Percentiles rank a stretch among this genome's conserved stretches.
These are phyloP conservation scores for Lerema accius DNA, from an alignment of 1,140 invertebrate species.

Conservation along the genomic window DNA sequence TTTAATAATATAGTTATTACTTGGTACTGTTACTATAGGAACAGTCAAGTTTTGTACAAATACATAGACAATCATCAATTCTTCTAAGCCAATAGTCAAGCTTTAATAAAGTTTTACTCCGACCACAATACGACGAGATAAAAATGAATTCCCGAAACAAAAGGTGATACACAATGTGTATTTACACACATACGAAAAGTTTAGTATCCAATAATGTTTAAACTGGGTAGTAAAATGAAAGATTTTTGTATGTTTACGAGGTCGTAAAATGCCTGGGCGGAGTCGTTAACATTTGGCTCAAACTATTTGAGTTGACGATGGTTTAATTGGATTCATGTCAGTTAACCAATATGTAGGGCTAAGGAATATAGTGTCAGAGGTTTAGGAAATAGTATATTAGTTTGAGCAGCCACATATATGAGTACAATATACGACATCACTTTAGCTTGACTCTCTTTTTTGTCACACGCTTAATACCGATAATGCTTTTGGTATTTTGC, in stretches of 20 bases:
- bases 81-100: no score
- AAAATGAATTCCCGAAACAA: conserved; percentile 13
- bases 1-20: no score
- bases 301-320: conserved; percentile 22
- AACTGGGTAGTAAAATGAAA: conserved; percentile 46
- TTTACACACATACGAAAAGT: conserved; percentile 42
- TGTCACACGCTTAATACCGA: no score
- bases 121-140: not conserved
- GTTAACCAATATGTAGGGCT: not conserved
- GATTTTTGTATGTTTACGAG: conserved; percentile 55
- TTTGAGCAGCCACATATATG: no score
- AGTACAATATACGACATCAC: no score
- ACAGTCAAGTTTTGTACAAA: no score
- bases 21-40: no score
- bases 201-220: conserved; percentile 54
- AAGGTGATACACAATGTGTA: conserved; percentile 20
- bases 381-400: no score
- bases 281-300: conserved; percentile 19
- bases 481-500: no score
- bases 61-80: no score
- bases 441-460: no score
- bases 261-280: conserved; percentile 42
- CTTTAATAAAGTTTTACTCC: no score
- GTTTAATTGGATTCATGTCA: conserved; percentile 21
- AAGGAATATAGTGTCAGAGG: not conserved